These are phyloP conservation scores for Myxocyprinus asiaticus DNA, from an alignment of 2,113 vertebrate species.

Conservation along the genomic window DNA sequence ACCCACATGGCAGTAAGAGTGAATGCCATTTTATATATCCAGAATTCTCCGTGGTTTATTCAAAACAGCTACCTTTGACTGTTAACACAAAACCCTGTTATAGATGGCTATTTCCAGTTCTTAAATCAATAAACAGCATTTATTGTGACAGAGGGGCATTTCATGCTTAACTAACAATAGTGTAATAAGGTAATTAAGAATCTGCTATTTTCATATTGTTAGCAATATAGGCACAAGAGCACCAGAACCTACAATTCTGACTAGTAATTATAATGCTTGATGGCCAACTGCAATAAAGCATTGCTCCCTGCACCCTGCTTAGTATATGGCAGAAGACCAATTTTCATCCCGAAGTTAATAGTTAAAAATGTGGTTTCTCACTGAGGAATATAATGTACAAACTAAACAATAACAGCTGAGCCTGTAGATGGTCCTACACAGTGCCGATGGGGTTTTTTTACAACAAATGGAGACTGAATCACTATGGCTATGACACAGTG, in stretches of 20 bases:
- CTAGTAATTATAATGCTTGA: conserved; percentile 34
- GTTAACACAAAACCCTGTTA: too few species aligned
- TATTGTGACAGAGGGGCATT: neutral
- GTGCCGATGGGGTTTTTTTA: conserved; percentile 38
- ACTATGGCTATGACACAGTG: conserved; percentile 36
- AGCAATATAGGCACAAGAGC: conserved; percentile 10
- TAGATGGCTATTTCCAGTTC: neutral
- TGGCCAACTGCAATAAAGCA: conserved; percentile 35
- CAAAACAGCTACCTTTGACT: too few species aligned
- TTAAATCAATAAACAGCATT: conserved; percentile 9
- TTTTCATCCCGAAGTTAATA: neutral
- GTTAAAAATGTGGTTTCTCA: conserved; percentile 35
- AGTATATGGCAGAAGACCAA: conserved; percentile 32
- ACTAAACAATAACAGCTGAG: conserved; percentile 48
- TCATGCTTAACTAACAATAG: conserved; percentile 17
- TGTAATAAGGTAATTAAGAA: conserved; percentile 27
- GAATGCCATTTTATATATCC: too few species aligned
- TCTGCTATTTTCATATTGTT: conserved; percentile 21
- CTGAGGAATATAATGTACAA: conserved; percentile 32
- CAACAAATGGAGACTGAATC: conserved; percentile 41
- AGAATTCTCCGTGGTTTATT: too few species aligned
- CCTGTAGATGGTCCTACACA: conserved; percentile 44
- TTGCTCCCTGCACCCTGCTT: conserved; percentile 26
- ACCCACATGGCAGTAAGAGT: too few species aligned
- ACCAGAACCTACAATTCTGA: conserved; percentile 13